Conservation (phyloP, 1,140 invertebrate species). For the Drosophila bipectinata region DNA sequence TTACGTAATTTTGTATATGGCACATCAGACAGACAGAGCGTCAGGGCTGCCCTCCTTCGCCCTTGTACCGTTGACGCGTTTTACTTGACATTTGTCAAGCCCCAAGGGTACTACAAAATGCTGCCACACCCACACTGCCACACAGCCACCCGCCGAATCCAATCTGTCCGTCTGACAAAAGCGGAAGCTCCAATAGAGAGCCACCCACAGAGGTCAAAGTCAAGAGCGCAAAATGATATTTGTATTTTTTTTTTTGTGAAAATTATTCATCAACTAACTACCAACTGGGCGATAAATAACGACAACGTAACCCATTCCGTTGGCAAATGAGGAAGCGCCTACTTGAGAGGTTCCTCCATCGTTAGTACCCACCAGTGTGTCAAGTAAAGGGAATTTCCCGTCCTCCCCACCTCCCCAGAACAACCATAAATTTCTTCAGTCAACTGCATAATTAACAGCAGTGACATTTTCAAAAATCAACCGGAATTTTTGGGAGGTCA, state of each 20-base stretch:
- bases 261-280: constrained; percentile 69
- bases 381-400: constrained; percentile 26
- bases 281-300: constrained; percentile 45
- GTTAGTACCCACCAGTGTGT: constrained; percentile 16
- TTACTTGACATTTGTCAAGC: constrained; percentile 70
- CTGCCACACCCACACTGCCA: background rate
- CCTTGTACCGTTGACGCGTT: constrained; percentile 65
- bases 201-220: constrained; percentile 69
- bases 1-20: constrained; percentile 1
- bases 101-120: constrained; percentile 25
- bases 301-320: constrained; percentile 21
- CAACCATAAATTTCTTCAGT: constrained; percentile 55
- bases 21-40: background rate
- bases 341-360: constrained; percentile 52
- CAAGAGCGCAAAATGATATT: constrained; percentile 51
- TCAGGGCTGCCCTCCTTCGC: constrained; percentile 37
- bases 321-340: constrained; percentile 54
- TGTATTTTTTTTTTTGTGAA: constrained; percentile 17
- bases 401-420: constrained; percentile 24
- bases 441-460: constrained; percentile 63
- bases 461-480: constrained; percentile 38
- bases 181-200: constrained; percentile 66
- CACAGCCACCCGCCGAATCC: constrained; percentile 12
- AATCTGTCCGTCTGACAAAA: constrained; percentile 21
- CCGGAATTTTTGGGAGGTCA: constrained; percentile 39